Conservation (phyloP, 2,797 vertebrate genomes). For the Nasua narica region DNA sequence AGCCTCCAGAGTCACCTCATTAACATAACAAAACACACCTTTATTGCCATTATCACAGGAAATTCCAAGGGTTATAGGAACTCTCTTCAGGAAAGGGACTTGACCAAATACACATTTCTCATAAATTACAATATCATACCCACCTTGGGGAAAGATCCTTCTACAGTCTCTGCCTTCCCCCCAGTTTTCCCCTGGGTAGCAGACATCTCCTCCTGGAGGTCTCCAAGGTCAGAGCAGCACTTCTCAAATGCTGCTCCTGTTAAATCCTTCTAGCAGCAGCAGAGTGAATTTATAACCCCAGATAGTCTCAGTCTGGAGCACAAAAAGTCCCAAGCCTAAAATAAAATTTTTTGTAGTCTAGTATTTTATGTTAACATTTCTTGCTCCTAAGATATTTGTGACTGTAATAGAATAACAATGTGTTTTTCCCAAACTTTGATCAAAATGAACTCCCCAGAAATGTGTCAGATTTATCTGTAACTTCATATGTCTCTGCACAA, state of each 20-base stretch:
- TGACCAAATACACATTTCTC: neutral
- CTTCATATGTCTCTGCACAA: neutral
- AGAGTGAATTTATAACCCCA: neutral
- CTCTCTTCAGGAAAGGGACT: neutral
- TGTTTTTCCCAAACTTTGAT: neutral
- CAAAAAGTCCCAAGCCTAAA: neutral
- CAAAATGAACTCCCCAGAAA: neutral
- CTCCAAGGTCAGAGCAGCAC: neutral
- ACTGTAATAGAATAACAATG: neutral
- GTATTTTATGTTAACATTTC: neutral
- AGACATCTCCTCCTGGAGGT: neutral
- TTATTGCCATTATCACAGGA: neutral
- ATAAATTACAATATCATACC: neutral
- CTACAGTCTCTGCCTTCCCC: neutral
- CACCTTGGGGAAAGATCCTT: neutral
- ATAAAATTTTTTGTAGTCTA: neutral
- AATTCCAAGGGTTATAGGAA: neutral
- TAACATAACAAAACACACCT: neutral
- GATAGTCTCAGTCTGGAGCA: neutral
- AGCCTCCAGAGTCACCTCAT: neutral
- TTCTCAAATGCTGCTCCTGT: accelerated
- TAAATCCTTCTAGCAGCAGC: neutral
- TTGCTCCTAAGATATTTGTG: neutral
- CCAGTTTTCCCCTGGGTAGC: accelerated
- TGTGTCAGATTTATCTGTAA: neutral